Conservation (phyloP, 2,797 vertebrate species). For the Pseudopleuronectes americanus region DNA sequence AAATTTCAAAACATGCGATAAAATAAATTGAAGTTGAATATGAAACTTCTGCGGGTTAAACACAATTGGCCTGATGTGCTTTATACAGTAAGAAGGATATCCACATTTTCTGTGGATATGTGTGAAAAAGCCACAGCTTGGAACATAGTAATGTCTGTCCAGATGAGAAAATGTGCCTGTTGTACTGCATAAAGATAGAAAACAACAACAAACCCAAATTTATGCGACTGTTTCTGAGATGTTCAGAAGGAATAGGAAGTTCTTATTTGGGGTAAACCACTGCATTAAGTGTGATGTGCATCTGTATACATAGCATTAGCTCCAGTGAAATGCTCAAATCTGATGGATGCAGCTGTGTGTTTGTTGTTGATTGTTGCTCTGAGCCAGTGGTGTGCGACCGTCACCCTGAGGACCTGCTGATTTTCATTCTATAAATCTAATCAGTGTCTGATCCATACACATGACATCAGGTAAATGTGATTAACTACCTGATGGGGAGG, state of each 20-base stretch:
- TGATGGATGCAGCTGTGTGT: slow-evolving; percentile 10
- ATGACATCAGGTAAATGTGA: slow-evolving; percentile 60
- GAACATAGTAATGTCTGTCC: not conserved
- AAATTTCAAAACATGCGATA: no score
- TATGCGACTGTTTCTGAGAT: not conserved
- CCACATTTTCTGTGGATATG: not conserved
- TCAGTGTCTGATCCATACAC: slow-evolving; percentile 59
- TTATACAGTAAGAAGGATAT: no score
- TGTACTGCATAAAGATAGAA: no score
- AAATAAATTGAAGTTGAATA: no score
- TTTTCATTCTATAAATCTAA: slow-evolving; percentile 66
- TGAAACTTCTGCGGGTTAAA: no score
- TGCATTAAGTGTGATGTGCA: slow-evolving; percentile 1
- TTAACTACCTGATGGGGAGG: slow-evolving; percentile 52
- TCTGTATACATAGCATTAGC: slow-evolving; percentile 5
- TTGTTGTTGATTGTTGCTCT: slow-evolving; percentile 48
- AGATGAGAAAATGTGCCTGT: not conserved
- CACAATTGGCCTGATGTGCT: no score
- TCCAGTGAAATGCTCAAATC: slow-evolving; percentile 31
- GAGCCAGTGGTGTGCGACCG: slow-evolving; percentile 35
- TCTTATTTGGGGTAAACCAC: slow-evolving; percentile 16
- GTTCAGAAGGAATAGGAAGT: not conserved
- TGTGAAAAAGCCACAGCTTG: not conserved
- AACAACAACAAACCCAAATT: not conserved
- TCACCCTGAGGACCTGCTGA: slow-evolving; percentile 33